Evolutionary conservation across 2,888 invertebrate species (phyloP).

Genomic region (Drosophila recens): DNA sequence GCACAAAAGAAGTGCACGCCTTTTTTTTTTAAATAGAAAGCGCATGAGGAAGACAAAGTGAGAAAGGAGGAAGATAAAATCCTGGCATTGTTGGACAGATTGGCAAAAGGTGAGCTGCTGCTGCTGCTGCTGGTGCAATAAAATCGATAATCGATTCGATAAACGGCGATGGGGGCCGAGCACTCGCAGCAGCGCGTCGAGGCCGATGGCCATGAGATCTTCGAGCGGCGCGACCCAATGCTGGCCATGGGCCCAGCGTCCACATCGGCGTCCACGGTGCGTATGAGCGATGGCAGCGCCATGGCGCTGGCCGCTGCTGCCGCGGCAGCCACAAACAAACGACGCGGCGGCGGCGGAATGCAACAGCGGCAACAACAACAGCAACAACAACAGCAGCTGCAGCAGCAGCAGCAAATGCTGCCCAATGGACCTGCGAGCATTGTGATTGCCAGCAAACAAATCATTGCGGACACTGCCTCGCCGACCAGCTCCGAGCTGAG

Average conservation of each 20-base stretch:
- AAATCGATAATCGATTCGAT: constrained; percentile 43
- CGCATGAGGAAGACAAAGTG: background rate
- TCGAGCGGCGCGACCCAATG: constrained; percentile 65
- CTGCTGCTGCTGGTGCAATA: constrained; percentile 9
- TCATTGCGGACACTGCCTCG: constrained; percentile 73
- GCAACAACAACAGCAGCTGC: constrained; percentile 25
- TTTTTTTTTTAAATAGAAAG: background rate
- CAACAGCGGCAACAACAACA: constrained; percentile 44
- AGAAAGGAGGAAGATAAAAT: background rate
- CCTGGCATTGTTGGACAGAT: background rate
- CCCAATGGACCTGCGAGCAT: constrained; percentile 61
- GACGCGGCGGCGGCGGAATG: constrained; percentile 53
- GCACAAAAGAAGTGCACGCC: background rate
- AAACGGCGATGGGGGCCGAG: constrained; percentile 87
- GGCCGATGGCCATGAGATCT: constrained; percentile 78
- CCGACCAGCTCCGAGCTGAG: constrained; percentile 84
- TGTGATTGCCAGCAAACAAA: constrained; percentile 71
- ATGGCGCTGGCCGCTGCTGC: constrained; percentile 56
- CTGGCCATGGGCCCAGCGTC: constrained; percentile 8
- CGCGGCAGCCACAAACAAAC: constrained; percentile 73
- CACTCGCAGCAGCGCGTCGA: constrained; percentile 86
- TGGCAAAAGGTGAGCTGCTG: background rate
- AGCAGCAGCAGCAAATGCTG: constrained; percentile 29
- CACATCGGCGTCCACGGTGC: constrained; percentile 11
- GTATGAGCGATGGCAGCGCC: constrained; percentile 51